phyloP scores from a whole-genome alignment of 2,888 invertebrate species.

The Chaitophorus viminalis region DNA sequence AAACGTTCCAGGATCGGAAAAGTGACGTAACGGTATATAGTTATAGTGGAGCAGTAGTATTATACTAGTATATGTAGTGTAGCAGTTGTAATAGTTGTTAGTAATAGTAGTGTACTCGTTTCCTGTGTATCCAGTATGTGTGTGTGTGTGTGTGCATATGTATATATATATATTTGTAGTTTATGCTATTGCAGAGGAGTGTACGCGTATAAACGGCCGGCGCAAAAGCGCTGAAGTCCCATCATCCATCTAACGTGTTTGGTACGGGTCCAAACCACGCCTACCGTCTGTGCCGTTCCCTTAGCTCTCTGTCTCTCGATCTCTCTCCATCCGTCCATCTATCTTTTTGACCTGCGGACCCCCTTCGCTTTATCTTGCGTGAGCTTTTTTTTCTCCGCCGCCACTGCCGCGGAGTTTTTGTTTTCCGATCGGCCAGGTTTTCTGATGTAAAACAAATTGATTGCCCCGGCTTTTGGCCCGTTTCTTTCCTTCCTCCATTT shows the following conservation, averaged over 20 bases:
- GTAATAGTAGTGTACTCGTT: neutral
- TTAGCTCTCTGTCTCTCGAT: neutral
- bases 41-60: neutral
- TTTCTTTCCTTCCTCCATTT: neutral
- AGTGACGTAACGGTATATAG: too few species aligned
- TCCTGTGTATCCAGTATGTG: neutral
- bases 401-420: slow-evolving; percentile 44
- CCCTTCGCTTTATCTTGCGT: neutral
- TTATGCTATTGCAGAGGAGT: neutral
- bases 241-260: slow-evolving; percentile 56
- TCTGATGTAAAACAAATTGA: slow-evolving; percentile 61
- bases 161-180: neutral
- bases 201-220: slow-evolving; percentile 15
- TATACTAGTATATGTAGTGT: neutral
- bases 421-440: slow-evolving; percentile 57
- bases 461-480: slow-evolving; percentile 52
- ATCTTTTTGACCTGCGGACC: neutral
- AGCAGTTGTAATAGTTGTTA: neutral
- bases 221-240: slow-evolving; percentile 38
- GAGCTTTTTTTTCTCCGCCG: slow-evolving; percentile 38
- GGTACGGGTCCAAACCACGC: slow-evolving; percentile 52
- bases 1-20: neutral
- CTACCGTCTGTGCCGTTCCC: slow-evolving; percentile 45
- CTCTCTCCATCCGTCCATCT: neutral
- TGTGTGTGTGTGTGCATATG: neutral